Evolutionary conservation across 2,113 vertebrate genomes (phyloP), one percentile per base, ranked within the genome.

Genomic region (Aythya baeri): DNA sequence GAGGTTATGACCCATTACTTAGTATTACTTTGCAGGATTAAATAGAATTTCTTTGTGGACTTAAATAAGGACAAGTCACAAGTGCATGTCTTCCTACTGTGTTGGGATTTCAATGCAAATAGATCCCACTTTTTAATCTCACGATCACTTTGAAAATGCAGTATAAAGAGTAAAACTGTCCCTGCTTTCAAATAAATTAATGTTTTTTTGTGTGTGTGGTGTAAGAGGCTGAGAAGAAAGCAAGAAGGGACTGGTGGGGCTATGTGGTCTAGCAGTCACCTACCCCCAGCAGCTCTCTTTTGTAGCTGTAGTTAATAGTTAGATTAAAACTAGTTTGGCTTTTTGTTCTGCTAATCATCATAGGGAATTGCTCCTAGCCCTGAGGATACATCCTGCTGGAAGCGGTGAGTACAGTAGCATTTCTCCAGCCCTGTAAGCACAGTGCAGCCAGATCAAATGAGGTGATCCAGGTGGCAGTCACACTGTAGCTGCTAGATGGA

Each of bases 401-500:
- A 29, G 55, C 26, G 50, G 34, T 32, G 13, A 38, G 17, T 54
- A 13, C 29, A n/a, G 23, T 20, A 54, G 15, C 18, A 44, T 61
- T 92, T 89, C 22, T 50, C 3, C 14, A 38, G 13, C 29, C 23
- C 32, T 54, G 0, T 29, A 25, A 89, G 15, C 31, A 29, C 20
- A 57, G 20, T 5, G 18, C 52, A 38, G 25, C 18, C 4, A 7
- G 20, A 16, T 66, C 32, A 38, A 49, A 7, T 0, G 0, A 77
- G 13, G 6, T 36, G n/a, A 13, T n/a, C 20, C 21, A 57, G 55
- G 23, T 12, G 41, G 63, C 52, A 71, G 46, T 10, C 23, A 22
- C 31, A 38, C 8, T 0, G 0, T 14, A 54, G 43, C 6, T 5
- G 2, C 22, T 63, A 66, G 59, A 54, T 2, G 9, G 65, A 70